Evolutionary conservation across 1,140 invertebrate species (phyloP).

Genomic region (Bombus superbus): DNA sequence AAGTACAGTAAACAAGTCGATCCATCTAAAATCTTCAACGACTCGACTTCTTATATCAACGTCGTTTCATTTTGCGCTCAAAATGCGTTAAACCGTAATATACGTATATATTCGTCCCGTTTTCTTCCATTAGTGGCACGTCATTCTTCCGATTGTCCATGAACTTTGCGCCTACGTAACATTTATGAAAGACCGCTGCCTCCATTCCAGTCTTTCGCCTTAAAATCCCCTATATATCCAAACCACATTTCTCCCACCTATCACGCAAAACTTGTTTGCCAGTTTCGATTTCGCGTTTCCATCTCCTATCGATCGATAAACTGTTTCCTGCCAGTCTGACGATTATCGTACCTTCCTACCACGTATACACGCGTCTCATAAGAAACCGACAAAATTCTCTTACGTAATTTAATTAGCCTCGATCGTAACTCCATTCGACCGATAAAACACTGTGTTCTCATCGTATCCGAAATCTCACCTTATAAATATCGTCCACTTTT

Average conservation of each 20-base stretch:
- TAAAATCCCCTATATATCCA: neutral
- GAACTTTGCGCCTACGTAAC: too few species aligned
- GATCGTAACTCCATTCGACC: neutral
- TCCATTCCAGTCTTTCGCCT: neutral
- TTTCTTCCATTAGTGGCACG: too few species aligned
- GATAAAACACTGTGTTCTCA: neutral
- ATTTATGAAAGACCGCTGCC: neutral
- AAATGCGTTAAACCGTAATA: too few species aligned
- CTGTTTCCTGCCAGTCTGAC: neutral
- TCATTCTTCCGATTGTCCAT: too few species aligned
- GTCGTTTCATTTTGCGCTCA: too few species aligned
- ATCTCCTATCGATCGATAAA: neutral
- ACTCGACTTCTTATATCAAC: too few species aligned
- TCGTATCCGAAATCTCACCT: too few species aligned
- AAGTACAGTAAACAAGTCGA: too few species aligned
- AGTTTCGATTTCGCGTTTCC: neutral
- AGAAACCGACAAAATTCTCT: neutral
- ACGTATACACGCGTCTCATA: too few species aligned
- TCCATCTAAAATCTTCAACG: too few species aligned
- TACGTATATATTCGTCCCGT: too few species aligned
- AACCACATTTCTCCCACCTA: neutral
- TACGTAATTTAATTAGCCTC: too few species aligned
- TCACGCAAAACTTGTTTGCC: neutral
- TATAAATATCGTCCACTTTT: neutral
- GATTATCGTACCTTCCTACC: neutral